These are phyloP conservation scores for Oophaga pumilio DNA, from an alignment of 2,113 vertebrate genomes.

Conservation along the genomic window DNA sequence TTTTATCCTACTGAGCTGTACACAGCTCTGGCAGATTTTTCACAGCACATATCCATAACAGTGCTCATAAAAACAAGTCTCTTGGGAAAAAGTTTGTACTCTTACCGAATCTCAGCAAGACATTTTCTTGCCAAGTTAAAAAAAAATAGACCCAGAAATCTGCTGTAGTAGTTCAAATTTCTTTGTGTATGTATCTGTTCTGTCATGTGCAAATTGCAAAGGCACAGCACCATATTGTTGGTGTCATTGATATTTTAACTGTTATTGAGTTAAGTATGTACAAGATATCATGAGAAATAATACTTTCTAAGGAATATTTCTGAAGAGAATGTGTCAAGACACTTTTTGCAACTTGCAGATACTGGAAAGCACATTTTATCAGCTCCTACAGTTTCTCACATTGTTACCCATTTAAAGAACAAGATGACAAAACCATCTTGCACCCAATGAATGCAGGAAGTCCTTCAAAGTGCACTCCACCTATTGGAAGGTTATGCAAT, in stretches of 20 bases:
- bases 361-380: background rate
- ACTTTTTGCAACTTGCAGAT: background rate
- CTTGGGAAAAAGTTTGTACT: constrained; percentile 39
- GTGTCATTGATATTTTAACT: background rate
- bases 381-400: background rate
- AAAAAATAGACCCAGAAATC: constrained; percentile 9
- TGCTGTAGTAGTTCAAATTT: background rate
- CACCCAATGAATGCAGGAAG: background rate
- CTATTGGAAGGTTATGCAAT: too few relatives aligned
- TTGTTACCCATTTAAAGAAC: background rate
- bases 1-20: constrained; percentile 53
- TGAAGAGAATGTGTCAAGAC: background rate
- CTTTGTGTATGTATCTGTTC: constrained; percentile 26
- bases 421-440: background rate
- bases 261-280: background rate
- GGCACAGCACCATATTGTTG: background rate
- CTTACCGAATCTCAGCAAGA: constrained; percentile 26
- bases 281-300: background rate
- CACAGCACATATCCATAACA: constrained; percentile 42
- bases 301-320: background rate
- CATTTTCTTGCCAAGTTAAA: constrained; percentile 18
- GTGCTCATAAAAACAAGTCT: constrained; percentile 42
- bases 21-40: constrained; percentile 45
- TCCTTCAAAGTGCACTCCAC: too few relatives aligned
- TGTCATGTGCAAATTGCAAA: background rate